A percentile compares a stretch with the other conserved stretches of the same genome.
phyloP scores from a whole-genome alignment of 1,140 invertebrate genomes.

The Rhopalosiphum padi region DNA sequence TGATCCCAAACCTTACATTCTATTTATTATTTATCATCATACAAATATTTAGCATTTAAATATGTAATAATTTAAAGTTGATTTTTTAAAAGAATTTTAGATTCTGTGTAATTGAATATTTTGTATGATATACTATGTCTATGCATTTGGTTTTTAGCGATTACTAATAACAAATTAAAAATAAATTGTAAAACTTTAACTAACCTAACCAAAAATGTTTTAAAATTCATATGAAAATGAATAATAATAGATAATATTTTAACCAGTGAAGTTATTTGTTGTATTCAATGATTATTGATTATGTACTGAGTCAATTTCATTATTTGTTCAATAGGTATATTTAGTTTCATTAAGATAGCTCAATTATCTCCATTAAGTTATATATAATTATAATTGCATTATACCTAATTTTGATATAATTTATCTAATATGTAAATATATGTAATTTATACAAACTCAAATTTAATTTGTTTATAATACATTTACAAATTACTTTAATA shows the following conservation, averaged over 20 bases:
- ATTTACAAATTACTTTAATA: not conserved
- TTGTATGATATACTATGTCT: not conserved
- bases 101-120: not conserved
- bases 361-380: not conserved
- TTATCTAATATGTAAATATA: not conserved
- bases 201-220: not conserved
- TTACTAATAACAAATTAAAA: not conserved
- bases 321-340: not conserved
- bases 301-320: not conserved
- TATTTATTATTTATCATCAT: too few species aligned
- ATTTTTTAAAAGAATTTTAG: not conserved
- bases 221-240: not conserved
- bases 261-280: not conserved
- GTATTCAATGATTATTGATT: not conserved
- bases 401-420: too few species aligned
- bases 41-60: too few species aligned
- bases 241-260: not conserved
- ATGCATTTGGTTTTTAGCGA: too few species aligned
- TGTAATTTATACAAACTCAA: too few species aligned
- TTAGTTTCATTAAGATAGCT: not conserved
- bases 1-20: too few species aligned
- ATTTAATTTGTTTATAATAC: not conserved
- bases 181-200: not conserved
- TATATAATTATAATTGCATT: too few species aligned
- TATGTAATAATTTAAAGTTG: too few species aligned